Evolutionary conservation across 2,888 invertebrate species (phyloP).

Genomic region (Pegoplata infirma): DNA sequence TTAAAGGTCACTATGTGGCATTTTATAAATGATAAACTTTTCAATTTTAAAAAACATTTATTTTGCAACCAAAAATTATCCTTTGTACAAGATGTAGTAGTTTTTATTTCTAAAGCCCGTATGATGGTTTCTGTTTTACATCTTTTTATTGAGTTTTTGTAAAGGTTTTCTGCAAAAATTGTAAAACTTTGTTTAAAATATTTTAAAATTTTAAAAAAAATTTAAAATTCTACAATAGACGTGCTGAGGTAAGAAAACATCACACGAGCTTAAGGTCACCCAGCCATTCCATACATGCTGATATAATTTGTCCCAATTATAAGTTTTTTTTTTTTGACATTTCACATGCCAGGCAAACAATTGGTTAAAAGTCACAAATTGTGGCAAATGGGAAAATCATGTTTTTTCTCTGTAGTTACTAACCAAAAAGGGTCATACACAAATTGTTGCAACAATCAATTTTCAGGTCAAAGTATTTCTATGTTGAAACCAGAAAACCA

Average conservation of each 20-base stretch:
- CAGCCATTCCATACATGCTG: neutral
- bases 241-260: too few species aligned
- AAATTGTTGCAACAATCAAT: constrained; percentile 14
- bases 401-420: constrained; percentile 8
- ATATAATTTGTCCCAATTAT: neutral
- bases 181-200: too few species aligned
- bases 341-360: neutral
- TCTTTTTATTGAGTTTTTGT: too few species aligned
- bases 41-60: too few species aligned
- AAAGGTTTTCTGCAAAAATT: too few species aligned
- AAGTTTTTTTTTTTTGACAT: constrained; percentile 9
- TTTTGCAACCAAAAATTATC: too few species aligned
- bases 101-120: too few species aligned
- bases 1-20: neutral
- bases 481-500: neutral
- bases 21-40: neutral
- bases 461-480: constrained; percentile 20
- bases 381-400: constrained; percentile 51
- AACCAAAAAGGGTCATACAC: constrained; percentile 18
- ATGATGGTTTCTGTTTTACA: too few species aligned
- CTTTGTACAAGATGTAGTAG: too few species aligned
- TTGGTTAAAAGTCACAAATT: constrained; percentile 43
- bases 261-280: neutral
- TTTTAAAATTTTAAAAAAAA: too few species aligned
- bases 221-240: too few species aligned